Evolutionary conservation across 2,797 vertebrate genomes (phyloP).

Genomic region (Etheostoma nigrum): DNA sequence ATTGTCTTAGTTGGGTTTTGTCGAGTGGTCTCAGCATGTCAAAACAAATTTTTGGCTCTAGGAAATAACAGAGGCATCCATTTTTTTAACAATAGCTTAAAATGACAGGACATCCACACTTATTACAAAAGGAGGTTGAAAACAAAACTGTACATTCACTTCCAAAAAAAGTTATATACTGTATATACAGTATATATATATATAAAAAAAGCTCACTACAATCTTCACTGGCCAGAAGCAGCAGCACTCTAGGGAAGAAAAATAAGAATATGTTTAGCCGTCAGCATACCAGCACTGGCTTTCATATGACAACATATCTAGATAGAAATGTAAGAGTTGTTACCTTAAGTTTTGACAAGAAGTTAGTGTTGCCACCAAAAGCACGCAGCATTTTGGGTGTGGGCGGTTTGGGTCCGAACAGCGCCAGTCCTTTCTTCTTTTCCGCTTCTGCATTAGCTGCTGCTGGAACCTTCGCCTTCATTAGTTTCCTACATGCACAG

Average conservation of each 20-base stretch:
- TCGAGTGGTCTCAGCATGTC: background rate
- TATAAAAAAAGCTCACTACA: background rate
- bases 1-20: background rate
- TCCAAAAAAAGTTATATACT: conserved; percentile 62
- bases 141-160: conserved; percentile 55
- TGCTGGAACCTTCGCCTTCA: conserved; percentile 84
- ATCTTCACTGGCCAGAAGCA: conserved; percentile 19
- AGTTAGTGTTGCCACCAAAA: conserved; percentile 66
- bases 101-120: background rate
- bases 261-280: background rate
- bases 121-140: conserved; percentile 39
- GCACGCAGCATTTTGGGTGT: conserved; percentile 83
- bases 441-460: conserved; percentile 76
- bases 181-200: no score
- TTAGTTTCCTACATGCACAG: conserved; percentile 75
- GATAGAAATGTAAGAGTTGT: background rate
- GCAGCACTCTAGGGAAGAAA: conserved; percentile 22
- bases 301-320: background rate
- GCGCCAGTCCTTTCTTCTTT: conserved; percentile 80
- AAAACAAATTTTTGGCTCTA: background rate
- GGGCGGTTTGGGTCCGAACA: conserved; percentile 77
- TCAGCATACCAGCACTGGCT: background rate
- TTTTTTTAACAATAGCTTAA: conserved; percentile 4
- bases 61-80: background rate
- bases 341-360: conserved; percentile 61